Evolutionary conservation across 2,797 vertebrate genomes (phyloP), one percentile per base, ranked within the genome.

Genomic region (Orestias chungarensis): DNA sequence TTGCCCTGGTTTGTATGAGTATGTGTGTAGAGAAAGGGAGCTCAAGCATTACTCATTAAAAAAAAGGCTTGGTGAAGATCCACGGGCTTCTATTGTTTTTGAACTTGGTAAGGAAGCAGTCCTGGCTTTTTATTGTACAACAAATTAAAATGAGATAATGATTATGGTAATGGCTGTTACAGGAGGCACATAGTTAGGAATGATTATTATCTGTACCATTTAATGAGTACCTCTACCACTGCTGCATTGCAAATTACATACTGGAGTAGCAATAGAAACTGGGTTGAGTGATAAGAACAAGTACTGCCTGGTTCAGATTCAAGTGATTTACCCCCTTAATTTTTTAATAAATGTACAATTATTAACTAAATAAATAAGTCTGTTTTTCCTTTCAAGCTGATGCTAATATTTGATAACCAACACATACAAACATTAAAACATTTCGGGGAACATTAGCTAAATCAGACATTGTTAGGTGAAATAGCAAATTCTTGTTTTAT

Each of bases 131-230:
- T 79, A 84, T 76, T 84, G 78, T 74, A 75, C 79, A 50, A 78
- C 82, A 83, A 74, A 89, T 82, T 87, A 74, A 89, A 89, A 89
- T 82, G 78, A 82, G 81, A 77, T 84, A 74, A 84, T 76, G 62
- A 71, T 71, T 81, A 75, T 87, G 81, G 86, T 89, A 77, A 82
- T 42, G 47, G 83, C 73, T 71, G 85, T 82, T 81, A 64, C 1
- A 23, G 35, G 40, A 72, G 75, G 82, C 68, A 85, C 84, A 86
- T 59, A 68, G 70, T 47, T 62, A 47, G 78, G 69, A 75, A 81
- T 80, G 82, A 76, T 83, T 76, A 87, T 78, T 82, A 79, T 86
- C 70, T 57, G 31, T 76, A 77, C 71, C 64, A 80, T 83, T 73
- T 82, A 75, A 90, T 90, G 76, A 80, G 71, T 68, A 62, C 70